Evolutionary conservation across 2,113 vertebrate species (phyloP), one percentile per base, ranked within the genome.

Genomic region (Prunella himalayana): DNA sequence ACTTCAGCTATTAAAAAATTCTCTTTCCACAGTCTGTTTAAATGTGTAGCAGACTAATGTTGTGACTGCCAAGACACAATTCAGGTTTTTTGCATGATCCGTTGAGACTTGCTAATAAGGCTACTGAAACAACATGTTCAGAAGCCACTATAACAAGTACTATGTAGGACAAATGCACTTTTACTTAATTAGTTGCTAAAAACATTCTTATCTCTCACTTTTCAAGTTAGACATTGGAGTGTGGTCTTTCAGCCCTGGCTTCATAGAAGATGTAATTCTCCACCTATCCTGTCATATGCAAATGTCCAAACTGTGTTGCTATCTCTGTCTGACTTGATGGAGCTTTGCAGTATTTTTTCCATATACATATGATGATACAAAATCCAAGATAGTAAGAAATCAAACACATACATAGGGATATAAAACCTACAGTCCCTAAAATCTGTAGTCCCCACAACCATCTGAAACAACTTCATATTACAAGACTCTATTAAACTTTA

Each of bases 1-100:
- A 90, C 89, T 84, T 92, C 25, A 88, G 81, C 61, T 91, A 79
- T 93, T 88, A 90, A 92, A 91, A 95, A 96, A 88, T 81, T 94
- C 88, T 88, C 85, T 93, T 97, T 95, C 60, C 90, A 76, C 75
- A 60, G 45, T 78, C 85, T 72, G 76, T 47, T 88, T 92, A 90
- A 90, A 86, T 82, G 70, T 57, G 53, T 66, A 65, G 61, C 76
- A 81, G 84, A 77, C 53, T 91, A 66, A 79, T 83, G 84, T 68
- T 94, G 71, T 93, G 86, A 70, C 85, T 93, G 65, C 54, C 71
- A 88, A 84, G 66, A 79, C 41, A 75, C 56, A 73, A 39, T 79
- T 81, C 3, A 4, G 2, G 39, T 93, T 94, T 94, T 92, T 82
- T 86, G n/a, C 47, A 80, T 37, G 65, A 82, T 50, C n/a, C 84